Base-by-base conservation (phyloP, 2,888 invertebrate genomes). In the Ennomos quercinarius region DNA sequence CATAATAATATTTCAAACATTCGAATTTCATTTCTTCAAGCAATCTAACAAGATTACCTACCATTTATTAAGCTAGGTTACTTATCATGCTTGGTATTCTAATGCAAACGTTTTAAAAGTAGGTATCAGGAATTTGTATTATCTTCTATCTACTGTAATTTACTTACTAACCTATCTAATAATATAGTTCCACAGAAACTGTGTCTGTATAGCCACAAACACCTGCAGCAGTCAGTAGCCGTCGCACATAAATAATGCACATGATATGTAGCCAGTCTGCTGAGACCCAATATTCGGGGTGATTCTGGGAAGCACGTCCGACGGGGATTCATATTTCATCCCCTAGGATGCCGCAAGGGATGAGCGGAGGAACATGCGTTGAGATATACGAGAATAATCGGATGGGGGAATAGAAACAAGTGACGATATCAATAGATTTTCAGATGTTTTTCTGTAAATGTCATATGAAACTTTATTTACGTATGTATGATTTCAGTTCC, bases 261-360 rank as follows among this genome's bases (percentile, higher is more conserved):
- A 62, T 77, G 80, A 80, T 74, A 78, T 77, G 79, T 69, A 76
- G 72, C 64, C 77, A 76, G 78, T 72, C 76, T 76, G 74, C 75
- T 68, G 76, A 76, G 78, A 80, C 81, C 77, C 81, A 79, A 81
- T 81, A 81, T 81, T 80, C 76, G 70, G 74, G 72, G 67, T 70
- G 78, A 78, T 77, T 77, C 74, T 70, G 70, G 67, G 52, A 69
- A 74, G 70, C 78, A 80, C 77, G 81, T 81, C 77, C 77, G 67
- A 73, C 60, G 59, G 66, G 69, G 71, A 77, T 79, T 80, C 83
- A 83, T 83, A 83, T 81, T 77, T 83, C 83, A 83, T 81, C 72
- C 71, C 62, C 64, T 48, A 53, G 35, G 54, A 61, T 49, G 69
- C 61, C 67, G 61, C 71, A 76, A 77, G 78, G 67, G 69, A 77